Evolutionary conservation across 1,140 invertebrate species (phyloP).

Genomic region (Dreissena polymorpha): DNA sequence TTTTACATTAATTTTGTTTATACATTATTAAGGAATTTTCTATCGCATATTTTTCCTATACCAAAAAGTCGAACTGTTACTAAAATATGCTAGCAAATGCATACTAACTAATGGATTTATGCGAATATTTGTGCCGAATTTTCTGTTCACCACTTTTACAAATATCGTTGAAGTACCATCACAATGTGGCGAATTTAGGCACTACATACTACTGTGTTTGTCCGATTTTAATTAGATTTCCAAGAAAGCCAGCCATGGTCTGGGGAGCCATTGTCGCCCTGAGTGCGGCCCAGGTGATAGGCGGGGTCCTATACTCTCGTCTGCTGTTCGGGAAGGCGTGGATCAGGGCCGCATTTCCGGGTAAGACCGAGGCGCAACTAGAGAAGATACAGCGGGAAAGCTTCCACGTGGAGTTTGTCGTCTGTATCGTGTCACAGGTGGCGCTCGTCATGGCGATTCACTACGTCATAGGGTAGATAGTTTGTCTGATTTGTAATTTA

Average conservation of each 20-base stretch:
- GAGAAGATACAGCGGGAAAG: constrained; percentile 28
- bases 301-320: constrained; percentile 39
- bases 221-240: no score
- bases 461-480: constrained; percentile 37
- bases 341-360: constrained; percentile 42
- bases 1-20: no score
- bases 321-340: constrained; percentile 38
- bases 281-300: constrained; percentile 42
- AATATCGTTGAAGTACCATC: no score
- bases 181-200: no score
- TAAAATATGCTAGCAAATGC: no score
- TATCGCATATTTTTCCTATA: no score
- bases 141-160: no score
- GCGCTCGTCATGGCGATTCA: constrained; percentile 43
- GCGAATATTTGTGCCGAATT: no score
- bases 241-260: constrained; percentile 26
- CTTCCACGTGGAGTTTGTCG: constrained; percentile 25
- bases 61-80: no score
- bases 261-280: constrained; percentile 50
- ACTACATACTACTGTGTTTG: no score
- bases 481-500: background rate
- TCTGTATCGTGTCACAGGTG: constrained; percentile 47
- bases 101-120: no score
- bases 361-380: constrained; percentile 39
- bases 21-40: no score